These are phyloP conservation scores for Gopherus flavomarginatus DNA, from an alignment of 2,113 vertebrate species.

Conservation along the genomic window DNA sequence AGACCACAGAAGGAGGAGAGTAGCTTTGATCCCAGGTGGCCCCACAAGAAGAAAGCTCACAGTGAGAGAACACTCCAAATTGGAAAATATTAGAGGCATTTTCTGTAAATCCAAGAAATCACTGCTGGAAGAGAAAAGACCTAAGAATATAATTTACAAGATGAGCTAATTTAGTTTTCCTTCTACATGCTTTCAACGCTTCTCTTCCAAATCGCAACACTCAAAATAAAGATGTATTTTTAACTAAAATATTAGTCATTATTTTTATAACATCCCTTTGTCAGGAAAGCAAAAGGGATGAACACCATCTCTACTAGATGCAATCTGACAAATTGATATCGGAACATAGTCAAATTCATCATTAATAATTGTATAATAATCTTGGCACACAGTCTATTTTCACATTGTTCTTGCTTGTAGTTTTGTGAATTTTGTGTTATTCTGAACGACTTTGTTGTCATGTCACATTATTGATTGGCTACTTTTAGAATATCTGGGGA, in stretches of 20 bases:
- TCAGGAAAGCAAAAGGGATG: not conserved
- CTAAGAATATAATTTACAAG: conserved; percentile 45
- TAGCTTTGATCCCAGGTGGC: conserved; percentile 65
- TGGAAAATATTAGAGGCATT: conserved; percentile 62
- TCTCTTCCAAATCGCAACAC: conserved; percentile 15
- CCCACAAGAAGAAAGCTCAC: conserved; percentile 51
- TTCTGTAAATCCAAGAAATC: conserved; percentile 40
- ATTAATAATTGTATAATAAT: not conserved
- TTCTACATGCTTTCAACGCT: conserved; percentile 17
- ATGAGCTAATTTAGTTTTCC: conserved; percentile 56
- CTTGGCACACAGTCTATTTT: not conserved
- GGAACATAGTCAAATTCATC: not conserved
- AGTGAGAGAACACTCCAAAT: conserved; percentile 40
- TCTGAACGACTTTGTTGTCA: not conserved
- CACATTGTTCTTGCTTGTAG: not conserved
- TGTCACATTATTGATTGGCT: not conserved
- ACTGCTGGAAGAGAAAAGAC: conserved; percentile 30
- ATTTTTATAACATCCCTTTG: not conserved
- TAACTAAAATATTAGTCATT: not conserved
- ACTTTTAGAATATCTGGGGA: not conserved
- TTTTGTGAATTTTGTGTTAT: not conserved
- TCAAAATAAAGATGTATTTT: conserved; percentile 29
- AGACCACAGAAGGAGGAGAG: conserved; percentile 52
- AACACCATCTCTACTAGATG: not conserved
- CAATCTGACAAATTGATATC: conserved; percentile 4